These are phyloP conservation scores for Maccullochella peelii DNA, from an alignment of 2,113 vertebrate species.

Conservation along the genomic window DNA sequence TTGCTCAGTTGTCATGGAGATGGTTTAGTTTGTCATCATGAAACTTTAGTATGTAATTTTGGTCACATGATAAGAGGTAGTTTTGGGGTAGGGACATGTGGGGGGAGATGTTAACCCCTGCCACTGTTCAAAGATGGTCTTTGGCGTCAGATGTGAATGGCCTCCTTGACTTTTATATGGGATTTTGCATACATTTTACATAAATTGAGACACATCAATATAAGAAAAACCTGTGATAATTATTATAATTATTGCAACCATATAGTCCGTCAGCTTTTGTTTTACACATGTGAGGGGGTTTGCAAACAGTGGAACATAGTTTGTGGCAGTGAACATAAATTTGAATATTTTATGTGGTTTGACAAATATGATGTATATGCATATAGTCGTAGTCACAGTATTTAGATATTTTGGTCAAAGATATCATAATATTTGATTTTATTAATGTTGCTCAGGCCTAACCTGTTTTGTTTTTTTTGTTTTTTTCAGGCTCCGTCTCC, in stretches of 20 bases:
- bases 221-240: background rate
- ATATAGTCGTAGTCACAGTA: background rate
- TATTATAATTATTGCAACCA: background rate
- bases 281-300: background rate
- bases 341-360: no score
- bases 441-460: background rate
- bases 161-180: background rate
- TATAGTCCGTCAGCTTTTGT: background rate
- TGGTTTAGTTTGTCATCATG: background rate
- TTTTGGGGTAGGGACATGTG: no score
- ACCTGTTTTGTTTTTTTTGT: conserved; percentile 17
- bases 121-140: background rate
- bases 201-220: background rate
- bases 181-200: background rate
- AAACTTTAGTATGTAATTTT: background rate
- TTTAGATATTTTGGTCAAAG: background rate
- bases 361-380: background rate
- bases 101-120: background rate
- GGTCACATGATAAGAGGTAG: background rate
- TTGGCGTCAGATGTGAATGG: no score
- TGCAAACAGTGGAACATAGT: background rate
- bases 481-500: conserved; percentile 73
- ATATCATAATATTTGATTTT: background rate
- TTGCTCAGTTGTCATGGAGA: background rate
- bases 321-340: no score